These are phyloP conservation scores for Onthophagus taurus DNA, from an alignment of 1,140 invertebrate genomes.

Conservation along the genomic window DNA sequence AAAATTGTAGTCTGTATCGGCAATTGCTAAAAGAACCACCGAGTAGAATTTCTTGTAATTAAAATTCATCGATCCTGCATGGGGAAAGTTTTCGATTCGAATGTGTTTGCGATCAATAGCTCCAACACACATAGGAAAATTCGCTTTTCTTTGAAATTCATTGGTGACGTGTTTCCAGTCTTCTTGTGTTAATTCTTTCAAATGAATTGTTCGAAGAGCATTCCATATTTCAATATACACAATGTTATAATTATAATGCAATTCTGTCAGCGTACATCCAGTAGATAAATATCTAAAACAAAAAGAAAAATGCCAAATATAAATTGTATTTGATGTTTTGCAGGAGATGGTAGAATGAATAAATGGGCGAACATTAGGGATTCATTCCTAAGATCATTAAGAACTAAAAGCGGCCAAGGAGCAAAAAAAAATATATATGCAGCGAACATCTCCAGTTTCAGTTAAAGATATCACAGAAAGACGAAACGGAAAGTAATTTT, in stretches of 20 bases:
- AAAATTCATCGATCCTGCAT: too few relatives aligned
- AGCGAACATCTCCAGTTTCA: background rate
- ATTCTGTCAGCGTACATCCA: slow-evolving; percentile 29
- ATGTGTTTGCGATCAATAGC: slow-evolving; percentile 35
- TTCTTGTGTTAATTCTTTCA: slow-evolving; percentile 24
- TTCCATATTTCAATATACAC: slow-evolving; percentile 30
- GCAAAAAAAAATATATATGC: background rate
- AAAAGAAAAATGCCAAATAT: slow-evolving; percentile 10
- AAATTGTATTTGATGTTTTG: background rate
- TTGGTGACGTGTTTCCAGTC: slow-evolving; percentile 26
- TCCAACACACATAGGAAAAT: slow-evolving; percentile 32
- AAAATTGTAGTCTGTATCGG: too few relatives aligned
- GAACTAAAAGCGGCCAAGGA: background rate
- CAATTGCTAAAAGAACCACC: too few relatives aligned
- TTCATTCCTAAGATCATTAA: background rate
- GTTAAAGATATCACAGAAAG: too few relatives aligned
- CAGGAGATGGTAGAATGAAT: background rate
- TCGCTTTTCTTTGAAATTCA: slow-evolving; percentile 26
- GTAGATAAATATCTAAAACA: slow-evolving; percentile 30
- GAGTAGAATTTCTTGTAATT: too few relatives aligned
- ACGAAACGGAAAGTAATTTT: too few relatives aligned
- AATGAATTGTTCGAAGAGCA: slow-evolving; percentile 19
- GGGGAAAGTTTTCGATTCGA: slow-evolving; percentile 9
- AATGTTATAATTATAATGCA: slow-evolving; percentile 31
- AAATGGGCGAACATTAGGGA: background rate